Evolutionary conservation across 2,888 invertebrate genomes (phyloP).

Genomic region (Diarsia mendica): DNA sequence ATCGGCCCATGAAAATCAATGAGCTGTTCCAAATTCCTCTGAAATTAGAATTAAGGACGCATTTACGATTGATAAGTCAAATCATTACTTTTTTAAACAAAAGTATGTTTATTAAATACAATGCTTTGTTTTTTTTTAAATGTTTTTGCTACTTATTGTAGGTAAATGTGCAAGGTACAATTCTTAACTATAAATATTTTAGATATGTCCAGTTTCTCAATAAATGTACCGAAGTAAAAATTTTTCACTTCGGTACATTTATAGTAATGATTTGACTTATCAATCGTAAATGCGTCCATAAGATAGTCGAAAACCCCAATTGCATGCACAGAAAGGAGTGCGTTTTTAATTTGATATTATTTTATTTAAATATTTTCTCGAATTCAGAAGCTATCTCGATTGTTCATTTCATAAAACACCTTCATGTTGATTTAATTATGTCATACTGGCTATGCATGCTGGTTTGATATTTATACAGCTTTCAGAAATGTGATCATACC

Average conservation of each 20-base stretch:
- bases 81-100: no score
- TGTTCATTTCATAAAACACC: slow-evolving; percentile 13
- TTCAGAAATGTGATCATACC: background rate
- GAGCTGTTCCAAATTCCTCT: background rate
- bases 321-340: background rate
- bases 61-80: no score
- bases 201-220: no score
- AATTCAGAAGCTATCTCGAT: slow-evolving; percentile 29
- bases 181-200: no score
- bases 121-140: no score
- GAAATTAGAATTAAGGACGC: background rate
- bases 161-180: no score
- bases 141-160: no score
- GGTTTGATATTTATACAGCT: slow-evolving; percentile 45
- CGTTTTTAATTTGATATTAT: background rate
- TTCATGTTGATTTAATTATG: slow-evolving; percentile 6
- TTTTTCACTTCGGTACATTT: no score
- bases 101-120: no score
- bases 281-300: no score
- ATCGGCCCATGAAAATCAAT: background rate
- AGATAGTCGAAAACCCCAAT: background rate
- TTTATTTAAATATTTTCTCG: background rate
- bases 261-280: no score
- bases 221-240: no score
- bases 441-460: background rate